phyloP scores from a whole-genome alignment of 2,113 vertebrate genomes.

The Odobenus rosmarus region DNA sequence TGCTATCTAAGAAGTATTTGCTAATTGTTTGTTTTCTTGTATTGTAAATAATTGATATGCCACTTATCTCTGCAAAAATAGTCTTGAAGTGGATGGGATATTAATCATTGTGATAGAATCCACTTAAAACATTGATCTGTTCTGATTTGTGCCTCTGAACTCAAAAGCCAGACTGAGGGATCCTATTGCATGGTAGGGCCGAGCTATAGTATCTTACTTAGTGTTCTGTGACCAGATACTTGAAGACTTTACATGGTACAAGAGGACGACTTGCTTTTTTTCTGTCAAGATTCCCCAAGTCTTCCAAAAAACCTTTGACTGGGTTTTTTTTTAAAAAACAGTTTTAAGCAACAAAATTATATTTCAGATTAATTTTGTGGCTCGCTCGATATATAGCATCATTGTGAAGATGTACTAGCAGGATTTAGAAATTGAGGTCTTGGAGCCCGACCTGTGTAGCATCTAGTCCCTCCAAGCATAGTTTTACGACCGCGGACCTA shows the following conservation, averaged over 20 bases:
- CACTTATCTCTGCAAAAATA: conserved; percentile 22
- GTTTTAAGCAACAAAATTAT: neutral
- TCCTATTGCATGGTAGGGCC: neutral
- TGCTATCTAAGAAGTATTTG: conserved; percentile 5
- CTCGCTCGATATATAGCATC: neutral
- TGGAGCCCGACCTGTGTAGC: neutral
- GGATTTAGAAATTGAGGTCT: neutral
- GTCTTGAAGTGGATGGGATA: neutral
- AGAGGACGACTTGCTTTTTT: neutral
- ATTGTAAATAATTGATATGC: conserved; percentile 48
- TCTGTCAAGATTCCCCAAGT: neutral
- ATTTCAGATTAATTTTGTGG: neutral
- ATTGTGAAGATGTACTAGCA: neutral
- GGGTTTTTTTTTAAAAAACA: neutral
- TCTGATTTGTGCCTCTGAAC: conserved; percentile 34
- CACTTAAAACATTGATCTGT: neutral
- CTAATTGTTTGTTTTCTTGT: conserved; percentile 22
- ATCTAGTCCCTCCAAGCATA: neutral
- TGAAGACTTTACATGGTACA: neutral
- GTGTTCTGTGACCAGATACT: neutral
- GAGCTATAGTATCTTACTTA: neutral
- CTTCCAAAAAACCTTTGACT: neutral
- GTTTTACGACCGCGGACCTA: neutral
- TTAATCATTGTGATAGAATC: conserved; percentile 22
- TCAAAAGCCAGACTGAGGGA: neutral